These are phyloP conservation scores for Doris montereyensis DNA, from an alignment of 2,888 invertebrate species.

Conservation along the genomic window DNA sequence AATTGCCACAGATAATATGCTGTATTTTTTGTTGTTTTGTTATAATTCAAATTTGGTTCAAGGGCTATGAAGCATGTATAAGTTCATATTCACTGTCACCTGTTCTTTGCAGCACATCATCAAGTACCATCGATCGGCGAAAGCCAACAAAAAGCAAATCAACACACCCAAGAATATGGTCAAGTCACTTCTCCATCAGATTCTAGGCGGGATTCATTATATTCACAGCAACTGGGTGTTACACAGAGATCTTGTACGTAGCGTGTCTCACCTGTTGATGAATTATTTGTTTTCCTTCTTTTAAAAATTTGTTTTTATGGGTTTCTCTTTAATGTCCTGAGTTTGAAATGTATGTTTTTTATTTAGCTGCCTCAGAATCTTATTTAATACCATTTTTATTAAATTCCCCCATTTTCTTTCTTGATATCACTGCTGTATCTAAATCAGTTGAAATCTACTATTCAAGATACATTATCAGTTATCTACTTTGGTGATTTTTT, in stretches of 20 bases:
- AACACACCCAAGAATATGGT: conserved; percentile 90
- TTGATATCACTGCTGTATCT: too few relatives aligned
- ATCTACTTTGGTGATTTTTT: too few relatives aligned
- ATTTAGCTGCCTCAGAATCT: too few relatives aligned
- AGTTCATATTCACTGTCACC: too few relatives aligned
- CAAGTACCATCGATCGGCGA: conserved; percentile 97
- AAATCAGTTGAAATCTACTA: too few relatives aligned
- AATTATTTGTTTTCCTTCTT: not conserved
- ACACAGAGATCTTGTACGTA: conserved; percentile 91
- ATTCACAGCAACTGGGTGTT: conserved; percentile 99
- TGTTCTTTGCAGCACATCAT: conserved; percentile 86
- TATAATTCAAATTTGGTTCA: too few relatives aligned
- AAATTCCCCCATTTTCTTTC: not conserved
- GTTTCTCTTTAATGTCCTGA: not conserved
- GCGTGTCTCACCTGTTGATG: not conserved
- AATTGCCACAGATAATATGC: too few relatives aligned
- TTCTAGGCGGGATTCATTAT: conserved; percentile 98
- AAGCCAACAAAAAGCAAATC: conserved; percentile 96
- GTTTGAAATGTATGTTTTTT: not conserved
- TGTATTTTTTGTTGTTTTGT: too few relatives aligned
- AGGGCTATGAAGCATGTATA: too few relatives aligned
- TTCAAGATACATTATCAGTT: too few relatives aligned
- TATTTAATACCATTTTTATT: not conserved
- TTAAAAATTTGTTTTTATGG: not conserved
- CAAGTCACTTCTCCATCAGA: conserved; percentile 96